Evolutionary conservation across 1,140 invertebrate genomes (phyloP), one percentile per base, ranked within the genome.

Genomic region (Ptiloglossa arizonensis): DNA sequence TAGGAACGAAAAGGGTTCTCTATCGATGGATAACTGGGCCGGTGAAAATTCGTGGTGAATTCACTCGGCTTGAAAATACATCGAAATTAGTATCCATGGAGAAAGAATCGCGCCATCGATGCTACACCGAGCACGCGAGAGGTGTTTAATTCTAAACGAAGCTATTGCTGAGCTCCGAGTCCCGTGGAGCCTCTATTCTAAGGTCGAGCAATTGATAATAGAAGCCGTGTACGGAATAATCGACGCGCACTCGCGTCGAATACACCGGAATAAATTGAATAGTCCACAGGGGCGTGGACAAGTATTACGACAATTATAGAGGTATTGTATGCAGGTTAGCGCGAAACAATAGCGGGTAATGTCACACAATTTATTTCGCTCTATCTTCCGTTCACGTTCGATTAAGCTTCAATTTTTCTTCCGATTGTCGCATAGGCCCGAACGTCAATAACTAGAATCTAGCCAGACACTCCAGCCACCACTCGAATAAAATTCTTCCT

Each of bases 401-500:
- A 79, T 78, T 69, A 74, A 82, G 46, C 44, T 74, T 67, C 69
- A 35, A 82, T 69, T 70, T 54, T 64, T 68, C 44, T 8, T 44
- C 62, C 22, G n/a, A n/a, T n/a, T n/a, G 9, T 4, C 50, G 22
- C 24, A 35, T 38, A 56, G 35, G 5, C 17, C 11, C 29, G 46
- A 56, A 35, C 44, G 57, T 22, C 73, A 54, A 71, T 72, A 50
- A 48, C 63, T 77, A 27, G 50, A 70, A 77, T 76, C 56, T 50
- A 46, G 35, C 13, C 22, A n/a, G 38, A 60, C 54, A 46, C 11
- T 41, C 27, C 29, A 38, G n/a, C 50, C 50, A 52, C 38, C 62
- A 56, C n/a, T 62, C 54, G 29, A 72, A 60, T 68, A 67, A 83
- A 78, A 83, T 79, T 82, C 32, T 22, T 63, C 64, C 17, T 38